Base-by-base conservation (phyloP, 2,888 invertebrate genomes). In the Eilema griseolum region DNA sequence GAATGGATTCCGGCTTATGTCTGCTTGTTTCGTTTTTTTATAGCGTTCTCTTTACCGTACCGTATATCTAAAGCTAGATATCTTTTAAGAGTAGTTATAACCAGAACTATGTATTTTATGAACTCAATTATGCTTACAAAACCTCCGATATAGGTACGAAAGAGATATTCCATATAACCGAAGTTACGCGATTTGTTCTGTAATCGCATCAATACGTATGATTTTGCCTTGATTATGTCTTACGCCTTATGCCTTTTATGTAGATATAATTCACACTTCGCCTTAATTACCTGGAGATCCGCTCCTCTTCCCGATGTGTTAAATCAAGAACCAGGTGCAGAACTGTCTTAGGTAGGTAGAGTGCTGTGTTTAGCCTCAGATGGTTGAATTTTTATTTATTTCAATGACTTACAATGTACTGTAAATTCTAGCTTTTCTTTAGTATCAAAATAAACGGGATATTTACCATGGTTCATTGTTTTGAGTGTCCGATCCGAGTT, bases 341-440 rank as follows among this genome's bases (percentile, higher is more conserved):
- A 83, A 76, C 71, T 61, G 33, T 1, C 71, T 59, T 80, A 76
- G 70, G 65, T 62, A 67, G 67, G 46, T 74, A 61, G 70, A 73
- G 68, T 72, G 61, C 67, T 33, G 69, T 72, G 69, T 59, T 73
- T 64, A 23, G 67, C 69, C 68, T 60, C 56, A 37, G 69, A 46
- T 67, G 12, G 11, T 26, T n/a, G 41, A 46, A 52, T 64, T 52
- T 20, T 52, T 37, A 37, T 52, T 64, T 52, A 23, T n/a, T 64
- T 64, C 10, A 3, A 1, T 37, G 1, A 4, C 8, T 33, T 8
- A 3, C 28, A 4, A 26, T 1, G 5, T 7, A 59, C 16, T 16
- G 7, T 59, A 8, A 16, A 59, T 59, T 26, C 24, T 59, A 26
- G 24, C 12, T 26, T 24, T 11, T 37, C 12, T 16, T 0, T 62